Percentiles rank a stretch among this genome's conserved stretches.
Conservation (phyloP, 1,140 invertebrate genomes). For the Heliothis subflexa region DNA sequence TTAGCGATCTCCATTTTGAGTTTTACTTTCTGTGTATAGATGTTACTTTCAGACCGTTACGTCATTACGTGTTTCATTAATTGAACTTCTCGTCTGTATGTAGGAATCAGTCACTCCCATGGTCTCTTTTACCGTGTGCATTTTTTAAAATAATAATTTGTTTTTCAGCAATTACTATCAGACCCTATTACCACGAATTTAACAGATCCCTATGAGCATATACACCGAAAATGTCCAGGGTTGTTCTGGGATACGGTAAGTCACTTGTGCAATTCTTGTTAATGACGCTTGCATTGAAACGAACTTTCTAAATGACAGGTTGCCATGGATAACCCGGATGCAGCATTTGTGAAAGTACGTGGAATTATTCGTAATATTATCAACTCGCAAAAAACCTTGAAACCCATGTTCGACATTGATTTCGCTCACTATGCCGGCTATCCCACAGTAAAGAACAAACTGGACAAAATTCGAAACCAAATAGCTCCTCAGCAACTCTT, state of each 20-base stretch:
- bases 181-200: conserved; percentile 64
- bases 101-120: no score
- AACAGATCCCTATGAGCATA: conserved; percentile 74
- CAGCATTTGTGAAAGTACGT: conserved; percentile 71
- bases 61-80: no score
- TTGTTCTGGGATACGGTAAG: conserved; percentile 78
- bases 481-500: conserved; percentile 76
- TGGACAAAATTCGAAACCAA: conserved; percentile 64
- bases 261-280: not conserved
- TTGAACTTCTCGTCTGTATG: no score
- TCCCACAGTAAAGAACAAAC: conserved; percentile 62
- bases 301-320: conserved; percentile 57
- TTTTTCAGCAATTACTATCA: conserved; percentile 56
- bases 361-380: conserved; percentile 72
- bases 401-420: conserved; percentile 77
- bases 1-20: no score
- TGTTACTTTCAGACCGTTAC: no score
- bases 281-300: no score
- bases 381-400: conserved; percentile 63
- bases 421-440: conserved; percentile 67
- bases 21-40: no score
- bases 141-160: no score
- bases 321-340: conserved; percentile 68
- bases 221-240: conserved; percentile 72
- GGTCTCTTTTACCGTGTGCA: no score